Conservation (phyloP, 2,797 vertebrate species). For the Mastacembelus armatus region DNA sequence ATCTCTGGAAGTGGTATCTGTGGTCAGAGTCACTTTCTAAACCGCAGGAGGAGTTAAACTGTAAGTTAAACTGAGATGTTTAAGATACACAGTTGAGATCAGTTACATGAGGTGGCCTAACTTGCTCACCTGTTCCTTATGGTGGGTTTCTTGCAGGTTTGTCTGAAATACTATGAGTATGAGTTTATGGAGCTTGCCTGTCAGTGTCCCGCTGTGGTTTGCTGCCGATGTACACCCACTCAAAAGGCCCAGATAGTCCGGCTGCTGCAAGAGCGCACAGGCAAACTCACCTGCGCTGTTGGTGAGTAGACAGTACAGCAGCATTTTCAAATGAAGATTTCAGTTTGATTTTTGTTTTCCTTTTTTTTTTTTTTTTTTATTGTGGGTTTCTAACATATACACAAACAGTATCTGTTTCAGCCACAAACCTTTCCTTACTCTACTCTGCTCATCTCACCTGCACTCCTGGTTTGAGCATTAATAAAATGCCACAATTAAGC, state of each 20-base stretch:
- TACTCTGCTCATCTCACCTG: neutral
- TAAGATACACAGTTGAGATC: constrained; percentile 34
- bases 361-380: no score
- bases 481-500: neutral
- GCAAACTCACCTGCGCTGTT: constrained; percentile 96
- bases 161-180: constrained; percentile 96
- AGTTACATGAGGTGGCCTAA: constrained; percentile 26
- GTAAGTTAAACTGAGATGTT: constrained; percentile 28
- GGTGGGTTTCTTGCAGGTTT: constrained; percentile 81
- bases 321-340: constrained; percentile 4
- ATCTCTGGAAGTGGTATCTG: constrained; percentile 67
- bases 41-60: constrained; percentile 53
- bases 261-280: constrained; percentile 95
- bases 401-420: neutral
- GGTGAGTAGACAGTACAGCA: constrained; percentile 80
- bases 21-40: constrained; percentile 58
- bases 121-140: constrained; percentile 5
- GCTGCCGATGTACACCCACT: constrained; percentile 95
- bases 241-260: constrained; percentile 98
- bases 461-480: neutral
- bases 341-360: neutral
- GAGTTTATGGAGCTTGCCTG: constrained; percentile 99
- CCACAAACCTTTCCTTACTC: neutral
- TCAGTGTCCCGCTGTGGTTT: constrained; percentile 96
- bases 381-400: neutral